phyloP scores from a whole-genome alignment of 2,797 vertebrate species.

The Anguilla megastoma region DNA sequence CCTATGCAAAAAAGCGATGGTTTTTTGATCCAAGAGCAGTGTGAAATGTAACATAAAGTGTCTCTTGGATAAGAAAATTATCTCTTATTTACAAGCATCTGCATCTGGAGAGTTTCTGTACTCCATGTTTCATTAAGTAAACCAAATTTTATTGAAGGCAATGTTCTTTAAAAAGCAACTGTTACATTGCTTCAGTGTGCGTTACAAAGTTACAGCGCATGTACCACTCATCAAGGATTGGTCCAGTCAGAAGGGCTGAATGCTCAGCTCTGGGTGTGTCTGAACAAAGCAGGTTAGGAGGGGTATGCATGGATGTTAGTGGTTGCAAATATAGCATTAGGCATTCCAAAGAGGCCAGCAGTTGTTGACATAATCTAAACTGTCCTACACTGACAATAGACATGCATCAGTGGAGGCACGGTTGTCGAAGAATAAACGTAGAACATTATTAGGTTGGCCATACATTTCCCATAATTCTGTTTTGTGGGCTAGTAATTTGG shows the following conservation, averaged over 20 bases:
- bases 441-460: no score
- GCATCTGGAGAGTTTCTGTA: background rate
- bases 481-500: no score
- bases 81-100: no score
- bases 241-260: background rate
- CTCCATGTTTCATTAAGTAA: background rate
- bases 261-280: background rate
- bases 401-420: background rate
- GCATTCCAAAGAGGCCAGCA: background rate
- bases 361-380: constrained; percentile 9
- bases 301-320: background rate
- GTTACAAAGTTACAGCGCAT: background rate
- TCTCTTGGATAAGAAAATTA: no score
- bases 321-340: constrained; percentile 3
- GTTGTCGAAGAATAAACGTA: background rate
- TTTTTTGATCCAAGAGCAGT: no score
- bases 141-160: background rate
- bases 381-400: background rate
- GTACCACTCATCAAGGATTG: background rate
- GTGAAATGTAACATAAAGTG: no score
- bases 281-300: background rate
- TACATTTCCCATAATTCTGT: no score
- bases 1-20: background rate
- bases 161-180: background rate
- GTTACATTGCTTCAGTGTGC: background rate